Conservation (phyloP, 2,888 invertebrate genomes). For the Dryobotodes eremita region DNA sequence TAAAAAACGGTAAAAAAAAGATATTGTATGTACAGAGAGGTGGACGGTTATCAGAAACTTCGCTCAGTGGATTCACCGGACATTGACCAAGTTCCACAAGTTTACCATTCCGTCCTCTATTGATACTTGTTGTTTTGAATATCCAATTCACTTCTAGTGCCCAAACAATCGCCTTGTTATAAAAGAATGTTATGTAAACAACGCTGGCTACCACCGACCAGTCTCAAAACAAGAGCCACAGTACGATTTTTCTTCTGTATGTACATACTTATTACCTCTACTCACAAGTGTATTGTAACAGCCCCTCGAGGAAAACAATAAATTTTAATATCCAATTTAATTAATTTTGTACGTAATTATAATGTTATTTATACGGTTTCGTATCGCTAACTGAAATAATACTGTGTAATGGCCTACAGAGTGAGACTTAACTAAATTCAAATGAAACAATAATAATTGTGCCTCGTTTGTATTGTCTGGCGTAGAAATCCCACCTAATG, state of each 20-base stretch:
- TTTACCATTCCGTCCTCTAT: constrained; percentile 72
- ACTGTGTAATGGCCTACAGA: constrained; percentile 22
- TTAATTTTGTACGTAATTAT: constrained; percentile 35
- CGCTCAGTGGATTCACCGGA: constrained; percentile 80
- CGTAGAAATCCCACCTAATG: constrained; percentile 19
- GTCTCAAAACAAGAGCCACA: constrained; percentile 78
- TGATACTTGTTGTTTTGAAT: constrained; percentile 79
- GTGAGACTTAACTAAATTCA: constrained; percentile 41
- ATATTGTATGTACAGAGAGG: constrained; percentile 47
- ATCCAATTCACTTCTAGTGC: constrained; percentile 71
- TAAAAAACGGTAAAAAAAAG: constrained; percentile 38
- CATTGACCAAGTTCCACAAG: constrained; percentile 81
- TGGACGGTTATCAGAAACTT: constrained; percentile 70
- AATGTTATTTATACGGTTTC: constrained; percentile 28
- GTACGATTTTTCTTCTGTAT: constrained; percentile 64
- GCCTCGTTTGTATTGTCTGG: constrained; percentile 26
- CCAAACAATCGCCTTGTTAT: constrained; percentile 82
- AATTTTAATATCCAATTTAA: constrained; percentile 37
- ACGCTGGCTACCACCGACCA: constrained; percentile 63
- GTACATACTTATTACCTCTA: constrained; percentile 52
- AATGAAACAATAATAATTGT: constrained; percentile 20
- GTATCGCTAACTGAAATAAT: constrained; percentile 33
- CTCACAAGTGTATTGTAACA: constrained; percentile 53
- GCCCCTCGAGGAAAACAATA: constrained; percentile 40
- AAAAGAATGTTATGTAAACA: constrained; percentile 84